Evolutionary conservation across 1,140 invertebrate genomes (phyloP).

Genomic region (Sipha flava): DNA sequence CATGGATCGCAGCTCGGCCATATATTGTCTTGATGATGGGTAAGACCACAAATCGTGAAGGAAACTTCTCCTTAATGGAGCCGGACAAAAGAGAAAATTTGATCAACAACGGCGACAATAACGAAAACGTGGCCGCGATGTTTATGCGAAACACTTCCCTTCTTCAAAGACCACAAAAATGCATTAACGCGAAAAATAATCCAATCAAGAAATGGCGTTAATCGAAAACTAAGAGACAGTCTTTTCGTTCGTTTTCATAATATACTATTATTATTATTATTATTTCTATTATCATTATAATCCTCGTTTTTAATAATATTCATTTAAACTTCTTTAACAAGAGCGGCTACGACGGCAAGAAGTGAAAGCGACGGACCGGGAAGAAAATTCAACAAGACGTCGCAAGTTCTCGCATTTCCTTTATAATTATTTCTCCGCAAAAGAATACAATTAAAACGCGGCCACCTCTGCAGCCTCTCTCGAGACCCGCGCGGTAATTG

Average conservation of each 20-base stretch:
- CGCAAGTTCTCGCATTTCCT: conserved; percentile 25
- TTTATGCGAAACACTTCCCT: background rate
- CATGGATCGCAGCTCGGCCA: background rate
- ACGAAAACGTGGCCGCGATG: background rate
- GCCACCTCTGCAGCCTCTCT: conserved; percentile 21
- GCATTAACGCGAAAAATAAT: conserved; percentile 30
- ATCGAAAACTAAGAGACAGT: conserved; percentile 28
- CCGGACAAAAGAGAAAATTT: background rate
- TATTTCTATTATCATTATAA: background rate
- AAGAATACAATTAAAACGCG: conserved; percentile 30
- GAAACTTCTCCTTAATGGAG: background rate
- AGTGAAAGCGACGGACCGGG: background rate
- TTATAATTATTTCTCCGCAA: conserved; percentile 30
- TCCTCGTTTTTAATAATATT: conserved; percentile 8
- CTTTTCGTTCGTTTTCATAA: too few species aligned
- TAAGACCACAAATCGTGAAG: background rate
- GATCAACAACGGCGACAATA: too few species aligned
- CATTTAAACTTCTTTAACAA: conserved; percentile 24
- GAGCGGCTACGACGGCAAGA: background rate
- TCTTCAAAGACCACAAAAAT: background rate
- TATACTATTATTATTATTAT: too few species aligned
- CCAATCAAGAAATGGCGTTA: conserved; percentile 24
- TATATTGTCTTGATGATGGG: too few species aligned
- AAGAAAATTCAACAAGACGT: conserved; percentile 28
- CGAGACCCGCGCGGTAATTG: conserved; percentile 29